phyloP scores from a whole-genome alignment of 2,113 vertebrate species.

The Elachura formosa region DNA sequence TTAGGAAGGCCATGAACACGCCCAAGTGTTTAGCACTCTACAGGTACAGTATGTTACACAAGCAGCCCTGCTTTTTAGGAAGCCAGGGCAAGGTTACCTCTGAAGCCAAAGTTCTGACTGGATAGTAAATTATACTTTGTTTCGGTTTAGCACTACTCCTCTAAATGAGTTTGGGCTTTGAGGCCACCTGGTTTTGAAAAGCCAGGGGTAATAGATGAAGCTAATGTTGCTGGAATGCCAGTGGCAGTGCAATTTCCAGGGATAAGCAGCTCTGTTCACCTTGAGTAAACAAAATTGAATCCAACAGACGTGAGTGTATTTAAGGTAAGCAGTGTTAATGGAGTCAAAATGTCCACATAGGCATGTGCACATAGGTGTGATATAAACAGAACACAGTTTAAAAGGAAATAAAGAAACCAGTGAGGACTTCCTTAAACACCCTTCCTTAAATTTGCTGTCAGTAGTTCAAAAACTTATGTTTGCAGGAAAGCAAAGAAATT shows the following conservation, averaged over 20 bases:
- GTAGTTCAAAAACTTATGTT: neutral
- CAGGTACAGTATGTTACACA: rapidly evolving
- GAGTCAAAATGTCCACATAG: neutral
- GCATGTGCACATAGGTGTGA: neutral
- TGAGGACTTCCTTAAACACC: neutral
- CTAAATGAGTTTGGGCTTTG: neutral
- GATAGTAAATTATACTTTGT: neutral
- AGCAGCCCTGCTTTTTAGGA: neutral
- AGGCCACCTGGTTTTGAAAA: neutral
- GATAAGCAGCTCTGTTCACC: neutral
- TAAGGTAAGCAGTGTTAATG: neutral
- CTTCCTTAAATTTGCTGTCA: neutral
- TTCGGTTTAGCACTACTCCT: neutral
- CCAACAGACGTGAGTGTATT: neutral
- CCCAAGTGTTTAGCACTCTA: neutral
- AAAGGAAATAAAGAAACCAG: neutral
- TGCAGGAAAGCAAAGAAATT: neutral
- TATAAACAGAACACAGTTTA: neutral
- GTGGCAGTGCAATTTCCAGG: neutral
- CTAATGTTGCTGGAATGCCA: neutral
- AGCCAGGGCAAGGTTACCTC: neutral
- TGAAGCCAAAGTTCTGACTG: neutral
- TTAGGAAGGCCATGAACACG: neutral
- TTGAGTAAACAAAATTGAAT: neutral
- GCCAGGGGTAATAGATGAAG: neutral